phyloP scores from a whole-genome alignment of 2,888 invertebrate species.

The Cerceris ruficornis region DNA sequence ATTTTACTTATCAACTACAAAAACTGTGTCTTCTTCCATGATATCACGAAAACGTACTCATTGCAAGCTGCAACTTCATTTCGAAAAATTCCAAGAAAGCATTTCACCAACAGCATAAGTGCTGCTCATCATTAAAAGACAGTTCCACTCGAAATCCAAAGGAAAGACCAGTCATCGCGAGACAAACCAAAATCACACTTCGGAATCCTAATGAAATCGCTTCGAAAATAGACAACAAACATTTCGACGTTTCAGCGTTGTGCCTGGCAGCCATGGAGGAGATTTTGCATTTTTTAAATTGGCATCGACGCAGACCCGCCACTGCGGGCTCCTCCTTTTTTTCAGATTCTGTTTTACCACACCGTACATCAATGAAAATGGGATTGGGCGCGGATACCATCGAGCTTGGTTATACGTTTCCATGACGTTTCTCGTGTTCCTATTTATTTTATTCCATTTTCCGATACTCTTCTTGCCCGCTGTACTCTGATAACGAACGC shows the following conservation, averaged over 20 bases:
- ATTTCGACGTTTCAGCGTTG: constrained; percentile 19
- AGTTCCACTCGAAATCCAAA: too few species aligned
- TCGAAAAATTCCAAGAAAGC: too few species aligned
- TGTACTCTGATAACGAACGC: constrained; percentile 51
- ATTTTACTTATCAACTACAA: too few species aligned
- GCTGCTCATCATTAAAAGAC: too few species aligned
- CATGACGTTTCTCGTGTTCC: constrained; percentile 38
- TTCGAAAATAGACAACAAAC: constrained; percentile 21
- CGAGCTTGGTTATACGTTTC: constrained; percentile 50
- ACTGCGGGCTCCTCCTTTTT: constrained; percentile 18
- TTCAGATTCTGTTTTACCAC: constrained; percentile 60
- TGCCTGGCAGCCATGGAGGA: constrained; percentile 2
- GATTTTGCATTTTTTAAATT: constrained; percentile 57
- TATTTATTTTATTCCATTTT: constrained; percentile 43
- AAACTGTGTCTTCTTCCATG: too few species aligned
- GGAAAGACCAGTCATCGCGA: too few species aligned
- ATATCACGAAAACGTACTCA: too few species aligned
- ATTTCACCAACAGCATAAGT: too few species aligned
- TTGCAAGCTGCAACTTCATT: too few species aligned
- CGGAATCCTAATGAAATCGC: constrained; percentile 31
- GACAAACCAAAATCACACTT: constrained; percentile 19
- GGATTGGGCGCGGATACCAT: constrained; percentile 51
- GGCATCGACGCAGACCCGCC: constrained; percentile 44
- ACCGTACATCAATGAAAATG: constrained; percentile 67
- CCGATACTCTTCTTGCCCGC: background rate